These are phyloP conservation scores for Elymnias hypermnestra DNA, from an alignment of 1,140 invertebrate genomes.

Conservation along the genomic window DNA sequence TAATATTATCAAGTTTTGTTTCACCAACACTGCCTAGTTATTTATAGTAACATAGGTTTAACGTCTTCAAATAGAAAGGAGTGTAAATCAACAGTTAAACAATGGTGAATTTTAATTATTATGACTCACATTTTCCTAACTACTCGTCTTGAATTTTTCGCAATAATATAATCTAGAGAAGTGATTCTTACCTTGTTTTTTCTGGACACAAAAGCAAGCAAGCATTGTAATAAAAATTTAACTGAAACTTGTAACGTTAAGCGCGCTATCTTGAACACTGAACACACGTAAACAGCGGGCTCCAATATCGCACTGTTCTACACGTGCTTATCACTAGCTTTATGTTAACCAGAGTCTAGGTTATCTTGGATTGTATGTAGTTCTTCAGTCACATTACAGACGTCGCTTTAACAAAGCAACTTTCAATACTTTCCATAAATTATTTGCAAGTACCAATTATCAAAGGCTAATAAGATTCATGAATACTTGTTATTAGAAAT, in stretches of 20 bases:
- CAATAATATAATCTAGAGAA: neutral
- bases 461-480: no score
- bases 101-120: no score
- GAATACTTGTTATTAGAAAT: no score
- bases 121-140: no score
- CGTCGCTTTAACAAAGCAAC: neutral
- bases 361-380: conserved; percentile 26
- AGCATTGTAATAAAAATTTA: conserved; percentile 43
- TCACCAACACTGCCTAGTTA: no score
- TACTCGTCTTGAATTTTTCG: no score
- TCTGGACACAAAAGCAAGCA: conserved; percentile 53
- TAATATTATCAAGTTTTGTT: no score
- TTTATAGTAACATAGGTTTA: no score
- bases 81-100: no score
- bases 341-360: conserved; percentile 27
- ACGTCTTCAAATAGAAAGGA: no score
- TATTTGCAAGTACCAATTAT: no score
- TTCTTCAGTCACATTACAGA: conserved; percentile 2
- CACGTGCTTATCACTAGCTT: conserved; percentile 57
- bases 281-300: conserved; percentile 46
- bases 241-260: conserved; percentile 46
- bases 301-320: conserved; percentile 33
- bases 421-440: no score
- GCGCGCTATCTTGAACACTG: conserved; percentile 56
- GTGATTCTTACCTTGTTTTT: conserved; percentile 49